phyloP scores from a whole-genome alignment of 2,888 invertebrate genomes.

The Leptopilina syphax region DNA sequence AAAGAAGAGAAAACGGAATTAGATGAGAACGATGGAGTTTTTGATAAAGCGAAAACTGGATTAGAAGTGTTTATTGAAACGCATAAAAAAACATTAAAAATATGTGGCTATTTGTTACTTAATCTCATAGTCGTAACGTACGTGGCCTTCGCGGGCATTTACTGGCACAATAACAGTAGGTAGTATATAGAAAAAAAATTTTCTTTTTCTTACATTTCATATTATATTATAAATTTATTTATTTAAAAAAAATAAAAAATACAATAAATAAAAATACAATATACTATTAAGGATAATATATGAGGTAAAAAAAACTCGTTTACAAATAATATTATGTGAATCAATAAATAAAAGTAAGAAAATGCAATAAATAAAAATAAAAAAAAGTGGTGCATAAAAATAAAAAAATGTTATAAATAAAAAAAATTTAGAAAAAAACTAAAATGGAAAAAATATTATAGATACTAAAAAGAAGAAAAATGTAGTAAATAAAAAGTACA shows the following conservation, averaged over 20 bases:
- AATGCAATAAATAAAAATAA: too few species aligned
- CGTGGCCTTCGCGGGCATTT: constrained; percentile 65
- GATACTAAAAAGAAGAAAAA: too few species aligned
- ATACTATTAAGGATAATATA: too few species aligned
- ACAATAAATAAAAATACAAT: too few species aligned
- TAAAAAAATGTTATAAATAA: too few species aligned
- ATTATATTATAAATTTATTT: neutral
- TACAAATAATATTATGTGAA: too few species aligned
- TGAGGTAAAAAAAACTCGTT: too few species aligned
- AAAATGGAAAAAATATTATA: too few species aligned
- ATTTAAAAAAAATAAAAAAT: neutral
- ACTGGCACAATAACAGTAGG: constrained; percentile 66
- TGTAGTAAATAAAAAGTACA: too few species aligned
- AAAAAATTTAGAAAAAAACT: too few species aligned
- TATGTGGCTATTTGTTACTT: constrained; percentile 47
- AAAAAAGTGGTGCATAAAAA: too few species aligned
- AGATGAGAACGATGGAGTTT: neutral
- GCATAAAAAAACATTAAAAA: neutral
- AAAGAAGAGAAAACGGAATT: neutral
- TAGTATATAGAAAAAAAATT: constrained; percentile 42
- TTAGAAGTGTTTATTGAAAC: neutral
- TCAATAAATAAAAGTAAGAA: too few species aligned
- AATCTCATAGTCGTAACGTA: constrained; percentile 65
- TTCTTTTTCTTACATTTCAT: constrained; percentile 6
- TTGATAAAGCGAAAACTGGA: neutral